phyloP scores from a whole-genome alignment of 2,888 invertebrate species.

The Ectobius pallidus region DNA sequence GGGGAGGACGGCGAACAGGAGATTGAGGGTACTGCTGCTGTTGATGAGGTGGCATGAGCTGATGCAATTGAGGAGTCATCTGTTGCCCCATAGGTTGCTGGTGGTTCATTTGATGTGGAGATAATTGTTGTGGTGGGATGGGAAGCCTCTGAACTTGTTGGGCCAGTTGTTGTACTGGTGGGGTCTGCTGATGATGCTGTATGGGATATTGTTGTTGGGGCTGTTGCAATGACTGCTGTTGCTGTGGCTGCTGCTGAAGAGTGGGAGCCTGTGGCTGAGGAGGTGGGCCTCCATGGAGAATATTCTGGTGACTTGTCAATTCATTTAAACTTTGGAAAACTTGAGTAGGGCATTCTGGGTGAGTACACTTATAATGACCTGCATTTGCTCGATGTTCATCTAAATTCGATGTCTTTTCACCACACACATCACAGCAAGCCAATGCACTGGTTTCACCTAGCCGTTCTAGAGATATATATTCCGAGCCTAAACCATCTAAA shows the following conservation, averaged over 20 bases:
- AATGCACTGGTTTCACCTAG: slow-evolving; percentile 60
- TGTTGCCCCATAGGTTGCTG: slow-evolving; percentile 52
- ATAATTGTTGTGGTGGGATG: slow-evolving; percentile 29
- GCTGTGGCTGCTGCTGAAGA: slow-evolving; percentile 2
- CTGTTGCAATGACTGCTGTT: no score
- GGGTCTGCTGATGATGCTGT: slow-evolving; percentile 38
- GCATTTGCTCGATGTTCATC: slow-evolving; percentile 52
- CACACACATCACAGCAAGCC: slow-evolving; percentile 65
- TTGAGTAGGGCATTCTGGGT: slow-evolving; percentile 52
- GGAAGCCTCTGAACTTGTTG: slow-evolving; percentile 51
- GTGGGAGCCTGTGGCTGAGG: not conserved
- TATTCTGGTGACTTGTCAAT: slow-evolving; percentile 44
- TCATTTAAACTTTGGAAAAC: slow-evolving; percentile 48
- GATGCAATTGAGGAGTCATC: slow-evolving; percentile 54
- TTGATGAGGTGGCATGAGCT: slow-evolving; percentile 53
- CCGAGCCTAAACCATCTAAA: slow-evolving; percentile 50
- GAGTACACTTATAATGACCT: slow-evolving; percentile 62
- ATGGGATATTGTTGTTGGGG: not conserved
- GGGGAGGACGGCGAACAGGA: slow-evolving; percentile 52
- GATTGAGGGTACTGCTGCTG: slow-evolving; percentile 50
- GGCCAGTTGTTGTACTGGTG: slow-evolving; percentile 58
- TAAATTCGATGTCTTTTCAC: slow-evolving; percentile 53
- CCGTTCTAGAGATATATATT: slow-evolving; percentile 69
- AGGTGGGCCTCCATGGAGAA: slow-evolving; percentile 41
- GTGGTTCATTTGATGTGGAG: slow-evolving; percentile 50